Percentiles rank a stretch among this genome's conserved stretches.
phyloP scores from a whole-genome alignment of 1,140 invertebrate genomes.

The Proales similis region DNA sequence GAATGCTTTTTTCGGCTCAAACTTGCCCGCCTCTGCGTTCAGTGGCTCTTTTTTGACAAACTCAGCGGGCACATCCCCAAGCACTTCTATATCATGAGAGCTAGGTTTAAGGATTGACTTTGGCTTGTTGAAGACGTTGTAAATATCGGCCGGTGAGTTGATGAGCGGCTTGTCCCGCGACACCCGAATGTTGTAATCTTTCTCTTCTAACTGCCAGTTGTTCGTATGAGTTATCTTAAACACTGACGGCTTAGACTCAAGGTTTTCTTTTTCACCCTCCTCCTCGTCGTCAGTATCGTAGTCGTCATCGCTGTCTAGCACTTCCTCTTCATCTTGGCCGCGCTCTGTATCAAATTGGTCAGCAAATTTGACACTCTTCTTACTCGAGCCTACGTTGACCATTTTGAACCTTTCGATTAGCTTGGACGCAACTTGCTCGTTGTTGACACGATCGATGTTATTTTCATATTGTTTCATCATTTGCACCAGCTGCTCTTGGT shows the following conservation, averaged over 20 bases:
- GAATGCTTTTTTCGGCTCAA: slow-evolving; percentile 34
- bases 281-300: background rate
- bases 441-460: slow-evolving; percentile 2
- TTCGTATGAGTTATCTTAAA: slow-evolving; percentile 23
- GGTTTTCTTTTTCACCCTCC: background rate
- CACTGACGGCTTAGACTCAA: background rate
- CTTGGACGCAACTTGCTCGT: background rate
- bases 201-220: background rate
- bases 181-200: background rate
- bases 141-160: slow-evolving; percentile 29
- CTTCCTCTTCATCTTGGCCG: background rate
- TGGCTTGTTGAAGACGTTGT: slow-evolving; percentile 17
- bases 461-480: slow-evolving; percentile 18
- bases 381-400: background rate
- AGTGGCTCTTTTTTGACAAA: background rate
- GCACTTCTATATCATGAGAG: background rate
- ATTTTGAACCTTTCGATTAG: slow-evolving; percentile 6
- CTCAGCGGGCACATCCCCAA: background rate
- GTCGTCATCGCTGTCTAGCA: background rate
- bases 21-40: slow-evolving; percentile 31
- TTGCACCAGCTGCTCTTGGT: background rate
- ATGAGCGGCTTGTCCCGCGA: slow-evolving; percentile 9
- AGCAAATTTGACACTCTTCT: background rate
- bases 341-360: background rate
- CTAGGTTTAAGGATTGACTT: slow-evolving; percentile 27